Evolutionary conservation across 2,113 vertebrate species (phyloP), one percentile per base, ranked within the genome.

Genomic region (Pogona vitticeps): DNA sequence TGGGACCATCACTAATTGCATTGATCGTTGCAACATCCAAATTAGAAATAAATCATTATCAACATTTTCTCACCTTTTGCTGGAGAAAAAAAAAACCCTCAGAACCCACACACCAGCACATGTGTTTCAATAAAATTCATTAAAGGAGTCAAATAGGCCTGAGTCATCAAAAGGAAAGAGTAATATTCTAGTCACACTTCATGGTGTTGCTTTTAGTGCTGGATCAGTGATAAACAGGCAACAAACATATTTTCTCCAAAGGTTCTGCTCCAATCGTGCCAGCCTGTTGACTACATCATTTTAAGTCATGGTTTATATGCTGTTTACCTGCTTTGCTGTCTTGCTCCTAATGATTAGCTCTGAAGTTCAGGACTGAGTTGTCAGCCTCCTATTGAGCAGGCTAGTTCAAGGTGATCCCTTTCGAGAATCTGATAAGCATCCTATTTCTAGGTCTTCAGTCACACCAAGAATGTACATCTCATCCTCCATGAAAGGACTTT

Each of bases 341-440:
- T 33, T 91, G 59, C 40, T 78, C 86, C 40, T 23, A 84, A 1
- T 56, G 46, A 85, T 81, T 89, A 91, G 31, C 13, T 91, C 70
- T 77, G n/a, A n/a, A 86, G 84, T 67, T 84, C 72, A 76, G 31
- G 18, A 28, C 78, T 65, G 65, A 82, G 1, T 18, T 89, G 61
- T 72, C 40, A 90, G 84, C n/a, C 59, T 76, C 85, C 68, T 2
- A 78, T 73, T 40, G 75, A 89, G 17, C 17, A 63, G 10, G 20
- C 42, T 89, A 93, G 33, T 84, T 88, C 91, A 87, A 94, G 92
- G 26, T 89, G 89, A 90, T 88, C 61, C 89, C 58, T 91, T 76
- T 31, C 84, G 78, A 90, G 84, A 76, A 88, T 73, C 91, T 89
- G 81, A 91, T 95, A 95, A 23, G 86, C 88, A 91, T 94, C 88